Evolutionary conservation across 2,888 invertebrate species (phyloP), one percentile per base, ranked within the genome.

Genomic region (Cyclophora albipunctata): DNA sequence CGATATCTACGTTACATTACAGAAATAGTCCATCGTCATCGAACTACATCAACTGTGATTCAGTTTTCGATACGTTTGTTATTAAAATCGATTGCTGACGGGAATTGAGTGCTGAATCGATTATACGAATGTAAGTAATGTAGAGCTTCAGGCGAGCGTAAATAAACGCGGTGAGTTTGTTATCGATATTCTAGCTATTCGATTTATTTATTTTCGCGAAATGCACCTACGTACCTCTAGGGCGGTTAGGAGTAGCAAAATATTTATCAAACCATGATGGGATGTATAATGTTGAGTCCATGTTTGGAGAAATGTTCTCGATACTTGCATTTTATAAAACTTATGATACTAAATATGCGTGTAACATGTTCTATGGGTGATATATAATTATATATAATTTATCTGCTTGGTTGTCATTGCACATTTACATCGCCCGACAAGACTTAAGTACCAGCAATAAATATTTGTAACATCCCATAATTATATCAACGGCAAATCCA

Each of bases 61-160:
- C 75, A 73, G 64, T 64, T 67, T 69, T 73, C 75, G 76, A 79
- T 78, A 75, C 73, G 69, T 80, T 76, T 73, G 73, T 74, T 78
- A 75, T 75, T 43, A 75, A 70, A 71, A 75, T 69, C 67, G 69
- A 64, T 64, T 66, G 73, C 65, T 75, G 78, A 77, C 75, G 68
- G 68, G 69, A 62, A 75, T 74, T 66, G 73, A 75, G 74, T 76
- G 73, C 65, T 75, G 78, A 75, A 79, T 82, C 73, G 77, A 79
- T 78, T 81, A 76, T 74, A 69, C 68, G 69, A 64, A 64, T 69
- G 67, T 73, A 76, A 78, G 68, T 75, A 76, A 78, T 78, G 74
- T 62, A 54, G 60, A 58, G 76, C 81, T 74, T 53, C 57, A 51
- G 73, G 81, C 78, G 52, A 69, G 61, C 61, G 69, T 70, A 73